Conservation (phyloP, 1,140 invertebrate genomes). For the Aporrectodea caliginosa region DNA sequence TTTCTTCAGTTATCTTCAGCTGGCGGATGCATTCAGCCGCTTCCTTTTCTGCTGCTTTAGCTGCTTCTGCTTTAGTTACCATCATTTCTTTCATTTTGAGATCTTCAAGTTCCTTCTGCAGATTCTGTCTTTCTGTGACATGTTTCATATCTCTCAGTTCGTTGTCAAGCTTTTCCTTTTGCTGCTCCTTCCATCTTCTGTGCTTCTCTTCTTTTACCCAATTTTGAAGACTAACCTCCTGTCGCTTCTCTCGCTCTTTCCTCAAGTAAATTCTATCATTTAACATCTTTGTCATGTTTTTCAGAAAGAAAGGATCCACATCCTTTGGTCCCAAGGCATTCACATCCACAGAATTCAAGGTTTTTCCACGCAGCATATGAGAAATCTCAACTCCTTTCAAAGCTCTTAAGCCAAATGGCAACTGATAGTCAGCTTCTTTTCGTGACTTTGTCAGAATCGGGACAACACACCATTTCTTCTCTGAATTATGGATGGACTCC, state of each 20-base stretch:
- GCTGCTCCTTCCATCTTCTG: not conserved
- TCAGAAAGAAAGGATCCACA: not conserved
- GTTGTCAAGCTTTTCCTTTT: not conserved
- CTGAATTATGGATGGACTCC: not conserved
- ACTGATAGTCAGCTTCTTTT: not conserved
- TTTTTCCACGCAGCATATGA: not conserved
- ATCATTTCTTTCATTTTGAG: not conserved
- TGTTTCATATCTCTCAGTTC: not conserved
- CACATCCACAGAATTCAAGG: not conserved
- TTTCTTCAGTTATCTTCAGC: not conserved
- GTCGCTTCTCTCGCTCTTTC: not conserved
- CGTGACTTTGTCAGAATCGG: not conserved
- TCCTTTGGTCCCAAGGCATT: not conserved
- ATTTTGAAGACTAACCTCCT: not conserved
- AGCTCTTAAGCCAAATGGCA: not conserved
- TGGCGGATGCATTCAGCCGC: not conserved
- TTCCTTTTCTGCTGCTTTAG: not conserved
- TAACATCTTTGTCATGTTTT: not conserved
- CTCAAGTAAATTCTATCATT: not conserved
- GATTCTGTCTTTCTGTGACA: not conserved
- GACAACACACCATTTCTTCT: constrained; percentile 21
- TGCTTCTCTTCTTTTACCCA: not conserved
- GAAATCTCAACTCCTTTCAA: not conserved
- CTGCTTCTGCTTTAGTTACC: not conserved
- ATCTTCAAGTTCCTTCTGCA: not conserved